Conservation (phyloP, 2,113 vertebrate species). For the Herpetotheres cachinnans region DNA sequence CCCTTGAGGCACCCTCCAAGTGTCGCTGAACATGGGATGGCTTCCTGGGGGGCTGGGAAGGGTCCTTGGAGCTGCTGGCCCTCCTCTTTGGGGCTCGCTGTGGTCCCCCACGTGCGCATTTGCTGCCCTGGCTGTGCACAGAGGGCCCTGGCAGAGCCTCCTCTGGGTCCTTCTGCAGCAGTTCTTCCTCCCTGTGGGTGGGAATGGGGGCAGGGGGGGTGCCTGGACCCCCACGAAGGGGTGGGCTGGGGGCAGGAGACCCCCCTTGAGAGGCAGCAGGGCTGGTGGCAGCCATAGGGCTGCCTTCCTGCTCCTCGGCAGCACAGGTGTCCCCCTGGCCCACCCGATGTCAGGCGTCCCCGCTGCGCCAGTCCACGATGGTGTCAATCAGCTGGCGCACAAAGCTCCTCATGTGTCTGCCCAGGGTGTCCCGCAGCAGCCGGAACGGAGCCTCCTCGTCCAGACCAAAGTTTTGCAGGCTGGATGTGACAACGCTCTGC, state of each 20-base stretch:
- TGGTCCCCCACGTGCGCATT: accelerated
- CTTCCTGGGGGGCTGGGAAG: neutral
- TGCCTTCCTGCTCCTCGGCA: accelerated
- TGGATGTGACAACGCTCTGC: neutral
- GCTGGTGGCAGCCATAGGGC: accelerated
- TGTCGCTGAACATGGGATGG: accelerated
- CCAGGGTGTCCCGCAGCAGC: neutral
- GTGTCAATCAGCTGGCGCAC: neutral
- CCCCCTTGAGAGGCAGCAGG: accelerated
- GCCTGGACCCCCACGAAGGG: no score
- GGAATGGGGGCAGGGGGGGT: accelerated
- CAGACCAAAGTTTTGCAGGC: neutral
- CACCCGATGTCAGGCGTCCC: accelerated
- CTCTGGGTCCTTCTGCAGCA: neutral
- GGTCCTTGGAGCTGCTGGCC: neutral
- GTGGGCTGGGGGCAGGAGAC: neutral
- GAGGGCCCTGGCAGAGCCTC: neutral
- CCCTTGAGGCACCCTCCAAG: neutral
- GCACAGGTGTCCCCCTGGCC: no score
- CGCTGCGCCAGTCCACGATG: accelerated
- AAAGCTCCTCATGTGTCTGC: neutral
- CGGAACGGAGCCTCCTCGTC: neutral
- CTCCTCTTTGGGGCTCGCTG: accelerated
- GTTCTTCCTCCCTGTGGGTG: neutral
- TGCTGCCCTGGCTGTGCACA: accelerated